Evolutionary conservation across 2,888 invertebrate genomes (phyloP), one percentile per base, ranked within the genome.

Genomic region (Melolontha melolontha): DNA sequence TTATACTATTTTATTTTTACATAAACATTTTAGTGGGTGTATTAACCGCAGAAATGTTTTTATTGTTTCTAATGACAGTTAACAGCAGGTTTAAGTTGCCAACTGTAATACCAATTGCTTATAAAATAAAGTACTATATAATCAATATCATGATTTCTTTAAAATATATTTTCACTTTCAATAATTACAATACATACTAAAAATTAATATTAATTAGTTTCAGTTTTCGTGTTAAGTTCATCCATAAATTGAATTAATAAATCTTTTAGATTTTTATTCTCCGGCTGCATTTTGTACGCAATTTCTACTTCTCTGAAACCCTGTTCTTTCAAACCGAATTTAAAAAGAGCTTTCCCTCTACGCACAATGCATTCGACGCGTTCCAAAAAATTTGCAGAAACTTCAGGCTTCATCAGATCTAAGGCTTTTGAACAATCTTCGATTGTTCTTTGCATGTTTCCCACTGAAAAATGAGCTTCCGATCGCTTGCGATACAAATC

Each of bases 401-500:
- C 92, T 51, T 88, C 85, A 7, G 95, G 95, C 74, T 86, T 87
- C 83, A 94, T 85, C 62, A 94, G 82, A 17, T 93, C 92, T 68
- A 95, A 77, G 0, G 93, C 94, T 82, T 89, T 84, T 0, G 87
- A 87, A 74, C 88, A 88, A 78, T 89, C 89, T 74, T 85, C 84
- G 47, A 85, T 75, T 5, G 77, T 74, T 73, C 79, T 92, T 76
- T 90, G 87, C 75, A 90, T 91, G 84, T 95, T 95, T 50, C 89
- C 90, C 71, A 91, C 40, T 14, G 89, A 89, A 67, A 93, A 88
- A 79, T 95, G 94, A n/a, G 93, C 92, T 39, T 91, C 91, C 0
- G 94, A 91, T 79, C 95, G 85, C 74, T 91, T 92, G 0, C 92
- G 87, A 79, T 89, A 94, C 54, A 95, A 85, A 77, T 90, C 89